Percentiles rank a stretch among this genome's conserved stretches.
These are phyloP conservation scores for Montipora capricornis DNA, from an alignment of 64 coral and sea anemone species.

Conservation along the genomic window DNA sequence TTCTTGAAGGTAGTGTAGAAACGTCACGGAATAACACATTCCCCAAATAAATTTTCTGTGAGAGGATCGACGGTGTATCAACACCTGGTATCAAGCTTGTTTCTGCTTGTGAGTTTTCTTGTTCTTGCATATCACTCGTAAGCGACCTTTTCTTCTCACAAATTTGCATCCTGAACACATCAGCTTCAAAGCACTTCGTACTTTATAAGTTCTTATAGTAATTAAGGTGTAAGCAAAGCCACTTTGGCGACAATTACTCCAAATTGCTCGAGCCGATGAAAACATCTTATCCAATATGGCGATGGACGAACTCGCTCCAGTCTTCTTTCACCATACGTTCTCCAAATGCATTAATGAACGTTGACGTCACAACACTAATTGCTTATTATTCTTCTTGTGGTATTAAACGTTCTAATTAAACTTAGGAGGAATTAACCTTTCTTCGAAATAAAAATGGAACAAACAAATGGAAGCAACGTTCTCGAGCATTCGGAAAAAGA, in stretches of 20 bases:
- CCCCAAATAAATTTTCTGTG: background rate
- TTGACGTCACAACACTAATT: conserved; percentile 19
- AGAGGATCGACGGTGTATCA: background rate
- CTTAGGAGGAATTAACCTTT: background rate
- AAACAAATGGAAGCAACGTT: too few relatives aligned
- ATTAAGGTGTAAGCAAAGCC: conserved; percentile 73
- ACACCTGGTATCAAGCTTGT: conserved; percentile 24
- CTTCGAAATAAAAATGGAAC: background rate
- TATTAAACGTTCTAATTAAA: background rate
- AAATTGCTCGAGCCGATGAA: conserved; percentile 57
- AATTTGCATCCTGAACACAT: conserved; percentile 91
- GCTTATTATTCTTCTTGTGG: background rate
- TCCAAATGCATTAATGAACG: background rate
- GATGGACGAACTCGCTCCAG: background rate
- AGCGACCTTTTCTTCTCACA: conserved; percentile 93
- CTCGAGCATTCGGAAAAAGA: background rate
- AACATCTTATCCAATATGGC: conserved; percentile 80
- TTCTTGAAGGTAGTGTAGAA: too few relatives aligned
- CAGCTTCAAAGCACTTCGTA: conserved; percentile 87
- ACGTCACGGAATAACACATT: background rate
- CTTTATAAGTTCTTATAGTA: conserved; percentile 86
- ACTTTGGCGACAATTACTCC: conserved; percentile 52
- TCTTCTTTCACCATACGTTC: background rate
- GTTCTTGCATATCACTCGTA: conserved; percentile 94
- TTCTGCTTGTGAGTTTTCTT: conserved; percentile 98